Base-by-base conservation (phyloP, 1,140 invertebrate genomes). In the Mya arenaria region DNA sequence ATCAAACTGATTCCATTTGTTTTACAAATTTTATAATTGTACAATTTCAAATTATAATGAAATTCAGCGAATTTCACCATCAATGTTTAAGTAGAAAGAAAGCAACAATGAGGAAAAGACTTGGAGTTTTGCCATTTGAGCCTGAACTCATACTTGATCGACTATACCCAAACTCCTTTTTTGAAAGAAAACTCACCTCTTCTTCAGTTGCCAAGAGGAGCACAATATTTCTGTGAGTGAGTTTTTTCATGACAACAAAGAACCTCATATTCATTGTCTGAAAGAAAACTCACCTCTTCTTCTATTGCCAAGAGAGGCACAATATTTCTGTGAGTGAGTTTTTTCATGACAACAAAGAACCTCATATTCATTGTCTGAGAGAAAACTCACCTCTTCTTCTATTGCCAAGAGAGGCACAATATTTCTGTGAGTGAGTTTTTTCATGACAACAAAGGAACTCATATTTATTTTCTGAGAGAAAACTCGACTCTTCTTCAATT, bases 221-320 rank as follows among this genome's bases (percentile, higher is more conserved):
- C 0, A 99, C 98, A 90, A 99, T 98, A 90, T 99, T 99, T 92
- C 98, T 97, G 94, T 99, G 98, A 89, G 98, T 98, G 0, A 99
- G 97, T 94, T 97, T 98, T 86, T 97, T 96, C 3, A 99, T 92
- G 17, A 95, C 93, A 92, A 98, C 97, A 92, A 99, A 99, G 92
- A 99, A 98, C 62, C 98, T 93, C 95, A 98, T 96, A 91, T 99
- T 97, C 0, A 98, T n/a, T n/a, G n/a, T n/a, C n/a, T n/a, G n/a
- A 78, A 60, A 28, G 32, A 28, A n/a, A n/a, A 84, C 84, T 86
- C 86, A 94, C 92, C 91, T 99, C 98, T 93, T 99, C 97, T 92
- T 99, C 98, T 65, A 99, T 98, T 0, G 97, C 97, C 60, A 99
- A 92, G 1, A 99, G 91, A 92, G 98, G 97, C 0, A 99, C 98